These are phyloP conservation scores for Erinaceus europaeus DNA, from an alignment of 2,113 vertebrate species.

Conservation along the genomic window DNA sequence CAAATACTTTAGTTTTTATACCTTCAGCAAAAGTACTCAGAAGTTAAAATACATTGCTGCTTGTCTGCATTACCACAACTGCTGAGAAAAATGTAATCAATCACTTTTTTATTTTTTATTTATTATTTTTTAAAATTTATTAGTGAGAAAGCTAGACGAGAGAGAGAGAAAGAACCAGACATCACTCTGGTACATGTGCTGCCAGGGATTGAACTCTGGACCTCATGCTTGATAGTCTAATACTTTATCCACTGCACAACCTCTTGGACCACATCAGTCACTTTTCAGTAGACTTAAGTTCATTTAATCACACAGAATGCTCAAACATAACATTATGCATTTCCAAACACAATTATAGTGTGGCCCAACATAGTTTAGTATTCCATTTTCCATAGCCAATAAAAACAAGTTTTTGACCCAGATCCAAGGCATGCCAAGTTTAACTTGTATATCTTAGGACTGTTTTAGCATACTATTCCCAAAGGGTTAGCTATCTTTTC, in stretches of 20 bases:
- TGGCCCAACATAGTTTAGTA: constrained; percentile 75
- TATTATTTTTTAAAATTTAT: too few relatives aligned
- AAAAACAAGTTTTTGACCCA: constrained; percentile 79
- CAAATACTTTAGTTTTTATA: constrained; percentile 20
- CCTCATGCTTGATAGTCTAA: too few relatives aligned
- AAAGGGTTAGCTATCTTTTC: constrained; percentile 70
- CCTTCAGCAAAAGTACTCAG: constrained; percentile 24
- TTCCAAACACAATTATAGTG: constrained; percentile 76
- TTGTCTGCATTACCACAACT: constrained; percentile 32
- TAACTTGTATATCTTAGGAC: constrained; percentile 76
- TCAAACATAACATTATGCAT: constrained; percentile 52
- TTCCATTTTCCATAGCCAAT: constrained; percentile 81
- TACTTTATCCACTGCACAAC: too few relatives aligned
- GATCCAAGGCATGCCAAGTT: constrained; percentile 80
- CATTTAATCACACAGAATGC: constrained; percentile 6
- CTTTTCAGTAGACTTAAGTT: constrained; percentile 28
- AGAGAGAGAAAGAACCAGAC: too few relatives aligned
- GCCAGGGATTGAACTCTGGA: too few relatives aligned
- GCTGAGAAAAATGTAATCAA: background rate
- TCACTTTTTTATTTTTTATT: background rate
- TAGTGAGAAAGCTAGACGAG: too few relatives aligned
- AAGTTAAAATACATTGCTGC: constrained; percentile 28
- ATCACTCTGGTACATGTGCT: too few relatives aligned
- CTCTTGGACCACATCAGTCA: too few relatives aligned
- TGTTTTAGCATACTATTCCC: constrained; percentile 75